These are phyloP conservation scores for Manis crassicaudata DNA, from an alignment of 2,797 vertebrate genomes.

Conservation along the genomic window DNA sequence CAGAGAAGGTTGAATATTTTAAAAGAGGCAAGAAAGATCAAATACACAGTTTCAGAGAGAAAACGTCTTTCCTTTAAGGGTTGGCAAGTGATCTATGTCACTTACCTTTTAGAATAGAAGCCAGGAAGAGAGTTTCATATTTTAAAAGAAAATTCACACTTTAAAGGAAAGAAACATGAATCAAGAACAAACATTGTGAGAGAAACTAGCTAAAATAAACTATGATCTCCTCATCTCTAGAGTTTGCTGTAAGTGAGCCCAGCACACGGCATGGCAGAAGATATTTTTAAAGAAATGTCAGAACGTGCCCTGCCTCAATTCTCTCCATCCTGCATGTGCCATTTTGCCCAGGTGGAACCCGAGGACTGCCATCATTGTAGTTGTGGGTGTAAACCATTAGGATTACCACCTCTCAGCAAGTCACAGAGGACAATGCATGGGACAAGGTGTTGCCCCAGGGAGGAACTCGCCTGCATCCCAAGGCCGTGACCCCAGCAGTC, in stretches of 20 bases:
- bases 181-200: background rate
- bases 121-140: background rate
- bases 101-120: background rate
- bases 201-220: background rate
- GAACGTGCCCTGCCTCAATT: accelerated
- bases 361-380: accelerated
- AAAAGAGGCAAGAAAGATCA: background rate
- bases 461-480: accelerated
- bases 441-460: accelerated
- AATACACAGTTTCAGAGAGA: background rate
- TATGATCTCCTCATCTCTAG: background rate
- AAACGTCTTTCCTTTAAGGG: background rate
- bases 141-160: background rate
- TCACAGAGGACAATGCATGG: accelerated
- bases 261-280: accelerated
- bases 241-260: background rate
- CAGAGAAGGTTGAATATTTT: background rate
- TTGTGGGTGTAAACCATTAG: too few relatives aligned
- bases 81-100: background rate
- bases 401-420: accelerated
- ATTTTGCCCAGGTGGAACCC: background rate
- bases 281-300: background rate
- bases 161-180: background rate
- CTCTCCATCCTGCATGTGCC: background rate
- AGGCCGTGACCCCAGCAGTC: accelerated